phyloP scores from a whole-genome alignment of 1,140 invertebrate genomes.

The Ruditapes philippinarum region DNA sequence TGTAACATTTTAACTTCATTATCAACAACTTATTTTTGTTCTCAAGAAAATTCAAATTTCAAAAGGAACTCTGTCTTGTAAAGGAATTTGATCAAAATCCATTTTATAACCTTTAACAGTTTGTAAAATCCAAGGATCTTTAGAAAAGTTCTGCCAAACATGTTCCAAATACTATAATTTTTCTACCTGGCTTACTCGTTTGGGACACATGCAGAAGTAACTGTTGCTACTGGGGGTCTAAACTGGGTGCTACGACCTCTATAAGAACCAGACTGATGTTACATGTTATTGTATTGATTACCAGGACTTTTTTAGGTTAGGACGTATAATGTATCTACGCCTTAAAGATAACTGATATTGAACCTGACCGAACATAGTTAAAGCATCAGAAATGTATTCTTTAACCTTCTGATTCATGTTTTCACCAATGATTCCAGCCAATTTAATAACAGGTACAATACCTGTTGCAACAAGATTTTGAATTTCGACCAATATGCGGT shows the following conservation, averaged over 20 bases:
- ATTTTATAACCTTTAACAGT: slow-evolving; percentile 31
- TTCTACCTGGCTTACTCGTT: background rate
- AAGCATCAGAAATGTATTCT: background rate
- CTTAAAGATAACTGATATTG: background rate
- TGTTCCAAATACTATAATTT: background rate
- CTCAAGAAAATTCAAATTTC: slow-evolving; percentile 11
- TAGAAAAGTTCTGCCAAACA: background rate
- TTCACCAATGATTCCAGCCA: background rate
- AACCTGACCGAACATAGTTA: background rate
- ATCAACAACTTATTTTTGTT: background rate
- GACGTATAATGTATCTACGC: background rate
- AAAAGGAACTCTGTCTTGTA: background rate
- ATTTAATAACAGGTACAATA: slow-evolving; percentile 15
- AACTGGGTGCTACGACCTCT: background rate
- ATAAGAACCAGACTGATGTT: background rate
- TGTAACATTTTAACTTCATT: slow-evolving; percentile 10
- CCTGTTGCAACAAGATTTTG: slow-evolving; percentile 28
- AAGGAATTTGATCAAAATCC: slow-evolving; percentile 11
- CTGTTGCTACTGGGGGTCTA: background rate
- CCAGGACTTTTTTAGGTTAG: background rate
- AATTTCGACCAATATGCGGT: slow-evolving; percentile 14
- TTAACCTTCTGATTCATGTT: background rate
- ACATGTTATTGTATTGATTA: background rate
- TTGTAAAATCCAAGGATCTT: slow-evolving; percentile 36
- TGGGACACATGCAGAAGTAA: background rate